Percentiles rank a stretch among this genome's conserved stretches.
These are phyloP conservation scores for Aphis gossypii DNA, from an alignment of 1,140 invertebrate species.

Conservation along the genomic window DNA sequence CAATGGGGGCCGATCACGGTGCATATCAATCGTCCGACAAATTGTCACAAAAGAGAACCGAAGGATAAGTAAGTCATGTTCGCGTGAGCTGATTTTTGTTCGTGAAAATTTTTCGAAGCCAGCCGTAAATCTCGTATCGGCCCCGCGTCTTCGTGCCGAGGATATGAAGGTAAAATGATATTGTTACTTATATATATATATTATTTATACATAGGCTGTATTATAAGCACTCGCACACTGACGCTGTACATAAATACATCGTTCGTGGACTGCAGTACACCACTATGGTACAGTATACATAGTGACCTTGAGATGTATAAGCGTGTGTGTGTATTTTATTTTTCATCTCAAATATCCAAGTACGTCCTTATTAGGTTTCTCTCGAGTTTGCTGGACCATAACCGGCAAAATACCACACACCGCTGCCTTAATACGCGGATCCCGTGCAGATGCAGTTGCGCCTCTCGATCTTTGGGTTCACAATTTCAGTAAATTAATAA, in stretches of 20 bases:
- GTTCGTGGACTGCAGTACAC: not conserved
- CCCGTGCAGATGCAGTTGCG: not conserved
- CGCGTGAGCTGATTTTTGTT: conserved; percentile 20
- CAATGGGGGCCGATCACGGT: not conserved
- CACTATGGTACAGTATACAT: not conserved
- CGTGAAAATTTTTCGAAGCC: conserved; percentile 28
- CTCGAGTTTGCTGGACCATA: conserved; percentile 48
- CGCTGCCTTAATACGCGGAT: not conserved
- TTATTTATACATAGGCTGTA: not conserved
- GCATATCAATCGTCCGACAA: conserved; percentile 47
- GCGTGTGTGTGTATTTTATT: not conserved
- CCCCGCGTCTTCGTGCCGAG: conserved; percentile 27
- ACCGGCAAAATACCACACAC: not conserved
- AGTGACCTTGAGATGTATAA: conserved; percentile 3
- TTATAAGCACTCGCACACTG: not conserved
- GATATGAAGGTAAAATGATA: conserved; percentile 50
- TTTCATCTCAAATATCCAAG: conserved; percentile 18
- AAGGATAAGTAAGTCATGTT: conserved; percentile 56
- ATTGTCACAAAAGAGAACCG: conserved; percentile 53
- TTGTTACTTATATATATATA: not conserved
- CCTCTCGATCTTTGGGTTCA: not conserved
- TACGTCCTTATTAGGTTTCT: conserved; percentile 56
- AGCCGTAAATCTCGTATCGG: conserved; percentile 19
- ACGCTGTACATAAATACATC: not conserved
- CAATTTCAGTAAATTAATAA: not conserved